Evolutionary conservation across 2,113 vertebrate species (phyloP).

Genomic region (Pachypanchax playfairii): DNA sequence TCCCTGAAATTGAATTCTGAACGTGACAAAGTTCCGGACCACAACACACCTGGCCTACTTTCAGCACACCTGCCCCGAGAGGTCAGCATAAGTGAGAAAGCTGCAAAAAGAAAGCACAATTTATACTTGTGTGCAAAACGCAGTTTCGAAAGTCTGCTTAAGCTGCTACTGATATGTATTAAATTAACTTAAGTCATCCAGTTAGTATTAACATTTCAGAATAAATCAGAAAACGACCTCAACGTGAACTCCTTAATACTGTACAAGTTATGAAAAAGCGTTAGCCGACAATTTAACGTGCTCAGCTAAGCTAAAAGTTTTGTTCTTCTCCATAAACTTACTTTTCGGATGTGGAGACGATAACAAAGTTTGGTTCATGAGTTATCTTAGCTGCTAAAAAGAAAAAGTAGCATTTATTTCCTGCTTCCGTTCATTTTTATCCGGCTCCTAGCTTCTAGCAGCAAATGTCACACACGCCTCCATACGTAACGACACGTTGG

Average conservation of each 20-base stretch:
- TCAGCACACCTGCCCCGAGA: conserved; percentile 56
- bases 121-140: conserved; percentile 67
- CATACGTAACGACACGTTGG: conserved; percentile 46
- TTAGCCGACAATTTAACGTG: conserved; percentile 46
- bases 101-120: conserved; percentile 42
- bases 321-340: conserved; percentile 9
- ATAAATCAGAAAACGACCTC: conserved; percentile 5
- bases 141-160: conserved; percentile 25
- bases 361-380: not conserved
- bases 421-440: conserved; percentile 23
- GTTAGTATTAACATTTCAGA: not conserved
- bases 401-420: conserved; percentile 11
- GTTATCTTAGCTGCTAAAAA: conserved; percentile 3
- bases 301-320: conserved; percentile 34
- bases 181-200: conserved; percentile 3
- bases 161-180: not conserved
- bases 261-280: conserved; percentile 30
- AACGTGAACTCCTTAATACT: conserved; percentile 16
- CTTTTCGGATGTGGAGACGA: not conserved
- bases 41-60: conserved; percentile 55
- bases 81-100: conserved; percentile 55
- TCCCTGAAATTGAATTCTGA: conserved; percentile 29
- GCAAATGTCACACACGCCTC: conserved; percentile 79
- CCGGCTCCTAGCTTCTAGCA: conserved; percentile 57
- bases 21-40: conserved; percentile 7